Evolutionary conservation across 1,140 invertebrate species (phyloP).

Genomic region (Drosophila jambulina): DNA sequence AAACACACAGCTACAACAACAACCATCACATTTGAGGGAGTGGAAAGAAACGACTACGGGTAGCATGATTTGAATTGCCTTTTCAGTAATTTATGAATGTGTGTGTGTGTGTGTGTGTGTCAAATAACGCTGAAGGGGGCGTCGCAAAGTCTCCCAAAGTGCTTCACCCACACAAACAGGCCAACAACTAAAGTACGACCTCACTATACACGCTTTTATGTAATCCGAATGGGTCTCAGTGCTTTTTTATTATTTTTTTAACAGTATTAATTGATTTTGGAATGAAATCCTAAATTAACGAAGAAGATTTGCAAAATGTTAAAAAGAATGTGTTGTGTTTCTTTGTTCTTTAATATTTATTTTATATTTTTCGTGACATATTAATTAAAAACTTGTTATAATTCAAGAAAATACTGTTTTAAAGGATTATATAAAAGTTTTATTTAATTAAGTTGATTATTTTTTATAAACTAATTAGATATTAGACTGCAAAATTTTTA

Average conservation of each 20-base stretch:
- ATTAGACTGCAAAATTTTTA: not conserved
- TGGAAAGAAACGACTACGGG: conserved; percentile 13
- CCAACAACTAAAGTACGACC: not conserved
- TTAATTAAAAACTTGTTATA: no score
- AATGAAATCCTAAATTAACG: no score
- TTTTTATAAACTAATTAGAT: not conserved
- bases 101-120: conserved; percentile 32
- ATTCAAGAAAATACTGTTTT: no score
- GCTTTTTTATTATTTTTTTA: no score
- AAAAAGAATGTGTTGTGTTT: no score
- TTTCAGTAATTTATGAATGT: conserved; percentile 57
- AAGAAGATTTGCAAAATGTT: no score
- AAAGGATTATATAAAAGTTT: no score
- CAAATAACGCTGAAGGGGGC: conserved; percentile 68
- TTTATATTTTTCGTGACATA: no score
- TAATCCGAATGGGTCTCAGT: not conserved
- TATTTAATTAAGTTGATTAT: no score
- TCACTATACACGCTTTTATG: not conserved
- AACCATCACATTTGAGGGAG: conserved; percentile 15
- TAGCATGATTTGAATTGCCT: conserved; percentile 63
- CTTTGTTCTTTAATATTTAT: no score
- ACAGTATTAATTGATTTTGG: not conserved
- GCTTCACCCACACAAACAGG: conserved; percentile 44
- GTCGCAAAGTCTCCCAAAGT: conserved; percentile 72
- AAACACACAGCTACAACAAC: conserved; percentile 27